Percentiles rank a stretch among this genome's conserved stretches.
Conservation (phyloP, 2,113 vertebrate species). For the Galbula dea region DNA sequence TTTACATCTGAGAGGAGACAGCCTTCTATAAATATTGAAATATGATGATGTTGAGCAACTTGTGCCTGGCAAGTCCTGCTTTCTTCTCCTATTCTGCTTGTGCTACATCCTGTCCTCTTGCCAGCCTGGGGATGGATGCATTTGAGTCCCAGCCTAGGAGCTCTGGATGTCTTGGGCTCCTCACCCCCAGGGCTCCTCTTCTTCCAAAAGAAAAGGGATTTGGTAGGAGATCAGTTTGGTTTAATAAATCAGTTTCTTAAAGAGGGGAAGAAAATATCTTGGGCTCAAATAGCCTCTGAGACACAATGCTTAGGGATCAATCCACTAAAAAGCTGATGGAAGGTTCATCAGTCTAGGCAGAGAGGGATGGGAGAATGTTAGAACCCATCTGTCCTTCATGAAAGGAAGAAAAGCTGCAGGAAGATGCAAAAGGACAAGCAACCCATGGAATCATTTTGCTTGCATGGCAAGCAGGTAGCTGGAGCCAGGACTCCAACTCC, state of each 20-base stretch:
- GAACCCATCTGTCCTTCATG: neutral
- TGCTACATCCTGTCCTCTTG: neutral
- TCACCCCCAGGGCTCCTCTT: no score
- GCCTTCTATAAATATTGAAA: constrained; percentile 42
- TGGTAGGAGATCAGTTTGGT: neutral
- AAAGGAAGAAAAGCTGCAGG: neutral
- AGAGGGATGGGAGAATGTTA: neutral
- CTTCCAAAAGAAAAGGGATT: neutral
- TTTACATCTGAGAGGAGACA: neutral
- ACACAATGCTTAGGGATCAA: neutral
- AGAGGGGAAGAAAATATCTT: neutral
- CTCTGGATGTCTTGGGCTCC: no score
- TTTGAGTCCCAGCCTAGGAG: neutral
- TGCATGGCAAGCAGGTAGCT: neutral
- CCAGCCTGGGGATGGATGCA: neutral
- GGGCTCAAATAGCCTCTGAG: neutral
- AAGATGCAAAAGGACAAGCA: neutral
- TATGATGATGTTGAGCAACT: neutral
- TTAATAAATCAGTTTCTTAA: neutral
- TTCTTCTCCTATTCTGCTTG: neutral
- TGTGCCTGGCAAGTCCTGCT: neutral
- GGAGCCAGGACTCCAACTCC: neutral
- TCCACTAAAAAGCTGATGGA: neutral
- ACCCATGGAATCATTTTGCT: neutral
- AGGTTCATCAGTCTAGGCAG: rapidly evolving